Conservation (phyloP, 2,113 vertebrate genomes). For the Syngnathoides biaculeatus region DNA sequence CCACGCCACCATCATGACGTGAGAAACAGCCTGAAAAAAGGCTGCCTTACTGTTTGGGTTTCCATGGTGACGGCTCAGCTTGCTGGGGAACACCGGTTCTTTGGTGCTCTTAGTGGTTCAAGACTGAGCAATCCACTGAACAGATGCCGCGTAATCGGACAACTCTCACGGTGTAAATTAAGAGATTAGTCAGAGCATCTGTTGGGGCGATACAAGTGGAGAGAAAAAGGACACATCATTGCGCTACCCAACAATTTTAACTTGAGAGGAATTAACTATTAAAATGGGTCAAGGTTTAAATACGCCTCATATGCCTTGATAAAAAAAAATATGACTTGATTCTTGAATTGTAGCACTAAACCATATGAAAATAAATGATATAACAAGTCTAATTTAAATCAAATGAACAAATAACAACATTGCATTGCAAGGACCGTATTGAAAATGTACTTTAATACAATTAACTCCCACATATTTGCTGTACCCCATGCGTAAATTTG, state of each 20-base stretch:
- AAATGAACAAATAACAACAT: background rate
- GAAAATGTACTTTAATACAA: too few relatives aligned
- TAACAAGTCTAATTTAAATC: background rate
- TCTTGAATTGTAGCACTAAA: background rate
- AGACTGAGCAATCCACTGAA: slow-evolving; percentile 35
- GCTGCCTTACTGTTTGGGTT: slow-evolving; percentile 76
- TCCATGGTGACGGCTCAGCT: slow-evolving; percentile 75
- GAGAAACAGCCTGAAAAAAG: background rate
- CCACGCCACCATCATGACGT: background rate
- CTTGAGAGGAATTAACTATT: background rate
- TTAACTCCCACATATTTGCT: too few relatives aligned
- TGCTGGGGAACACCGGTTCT: slow-evolving; percentile 29
- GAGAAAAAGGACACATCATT: background rate
- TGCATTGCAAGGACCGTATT: too few relatives aligned
- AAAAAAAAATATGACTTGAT: background rate
- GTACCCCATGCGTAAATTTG: too few relatives aligned
- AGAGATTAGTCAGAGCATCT: slow-evolving; percentile 35
- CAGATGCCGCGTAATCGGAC: slow-evolving; percentile 42
- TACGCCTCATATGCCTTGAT: background rate
- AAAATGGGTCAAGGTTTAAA: background rate
- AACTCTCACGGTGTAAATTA: slow-evolving; percentile 26
- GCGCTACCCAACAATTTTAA: background rate
- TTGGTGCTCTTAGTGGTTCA: slow-evolving; percentile 25
- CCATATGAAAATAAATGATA: too few relatives aligned
- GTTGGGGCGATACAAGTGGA: slow-evolving; percentile 2